Evolutionary conservation across 2,113 vertebrate species (phyloP).

Genomic region (Ciconia maguari): DNA sequence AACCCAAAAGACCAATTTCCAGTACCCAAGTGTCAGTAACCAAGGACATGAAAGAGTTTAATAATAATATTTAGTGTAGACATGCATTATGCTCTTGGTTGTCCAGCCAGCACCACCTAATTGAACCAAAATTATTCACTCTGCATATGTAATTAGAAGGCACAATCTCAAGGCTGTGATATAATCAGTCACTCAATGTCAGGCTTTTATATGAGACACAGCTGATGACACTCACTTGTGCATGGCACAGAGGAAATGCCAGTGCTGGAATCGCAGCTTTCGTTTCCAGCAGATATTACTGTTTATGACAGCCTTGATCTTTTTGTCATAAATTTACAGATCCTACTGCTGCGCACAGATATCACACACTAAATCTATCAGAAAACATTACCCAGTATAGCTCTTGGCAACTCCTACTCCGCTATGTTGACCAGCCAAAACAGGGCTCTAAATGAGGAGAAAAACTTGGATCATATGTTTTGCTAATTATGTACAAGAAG

Average conservation of each 20-base stretch:
- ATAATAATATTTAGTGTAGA: not conserved
- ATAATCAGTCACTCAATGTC: not conserved
- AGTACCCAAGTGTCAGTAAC: not conserved
- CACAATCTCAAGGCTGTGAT: not conserved
- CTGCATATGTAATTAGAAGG: not conserved
- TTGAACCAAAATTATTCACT: not conserved
- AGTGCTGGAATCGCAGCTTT: not conserved
- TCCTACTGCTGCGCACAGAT: not conserved
- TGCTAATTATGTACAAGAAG: conserved; percentile 31
- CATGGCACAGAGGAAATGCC: not conserved
- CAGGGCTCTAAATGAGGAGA: not conserved
- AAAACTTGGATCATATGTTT: conserved; percentile 14
- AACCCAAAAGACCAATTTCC: not conserved
- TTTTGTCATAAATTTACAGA: conserved; percentile 18
- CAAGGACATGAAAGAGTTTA: not conserved
- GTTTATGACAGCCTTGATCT: not conserved
- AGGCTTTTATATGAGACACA: not conserved
- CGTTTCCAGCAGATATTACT: not conserved
- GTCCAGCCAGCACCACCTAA: not conserved
- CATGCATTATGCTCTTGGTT: not conserved
- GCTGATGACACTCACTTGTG: not conserved
- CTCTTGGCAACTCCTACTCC: not conserved
- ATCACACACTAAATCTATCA: not conserved
- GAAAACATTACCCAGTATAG: not conserved
- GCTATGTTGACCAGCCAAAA: conserved; percentile 17